A percentile compares a stretch with the other conserved stretches of the same genome.
These are phyloP conservation scores for Apodemia mormo DNA, from an alignment of 2,888 invertebrate genomes.

Conservation along the genomic window DNA sequence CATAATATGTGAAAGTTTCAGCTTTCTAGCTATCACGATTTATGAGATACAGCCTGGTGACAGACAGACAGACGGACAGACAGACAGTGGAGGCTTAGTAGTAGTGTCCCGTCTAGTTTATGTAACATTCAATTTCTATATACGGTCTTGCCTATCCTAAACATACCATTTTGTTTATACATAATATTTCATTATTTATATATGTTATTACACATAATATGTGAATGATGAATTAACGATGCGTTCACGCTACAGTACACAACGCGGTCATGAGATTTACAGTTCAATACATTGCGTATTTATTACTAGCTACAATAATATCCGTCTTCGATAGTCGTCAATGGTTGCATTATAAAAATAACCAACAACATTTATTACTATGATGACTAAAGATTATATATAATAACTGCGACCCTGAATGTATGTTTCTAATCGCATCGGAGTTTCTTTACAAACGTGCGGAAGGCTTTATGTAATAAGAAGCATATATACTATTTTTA, in stretches of 20 bases:
- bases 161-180: no score
- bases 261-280: not conserved
- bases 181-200: not conserved
- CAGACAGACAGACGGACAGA: no score
- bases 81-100: no score
- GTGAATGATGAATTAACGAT: not conserved
- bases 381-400: not conserved
- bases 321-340: not conserved
- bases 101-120: no score
- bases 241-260: not conserved
- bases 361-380: not conserved
- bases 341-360: constrained; percentile 1
- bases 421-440: constrained; percentile 42
- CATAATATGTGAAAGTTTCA: no score
- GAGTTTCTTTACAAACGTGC: constrained; percentile 29
- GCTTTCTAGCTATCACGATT: no score
- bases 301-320: not conserved
- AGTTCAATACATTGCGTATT: not conserved
- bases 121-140: no score
- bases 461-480: constrained; percentile 36
- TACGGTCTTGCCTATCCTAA: no score
- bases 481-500: not conserved
- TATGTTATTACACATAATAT: not conserved
- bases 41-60: no score
- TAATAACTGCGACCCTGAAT: constrained; percentile 30